Evolutionary conservation across 2,888 invertebrate species (phyloP).

Genomic region (Aethes cnicana): DNA sequence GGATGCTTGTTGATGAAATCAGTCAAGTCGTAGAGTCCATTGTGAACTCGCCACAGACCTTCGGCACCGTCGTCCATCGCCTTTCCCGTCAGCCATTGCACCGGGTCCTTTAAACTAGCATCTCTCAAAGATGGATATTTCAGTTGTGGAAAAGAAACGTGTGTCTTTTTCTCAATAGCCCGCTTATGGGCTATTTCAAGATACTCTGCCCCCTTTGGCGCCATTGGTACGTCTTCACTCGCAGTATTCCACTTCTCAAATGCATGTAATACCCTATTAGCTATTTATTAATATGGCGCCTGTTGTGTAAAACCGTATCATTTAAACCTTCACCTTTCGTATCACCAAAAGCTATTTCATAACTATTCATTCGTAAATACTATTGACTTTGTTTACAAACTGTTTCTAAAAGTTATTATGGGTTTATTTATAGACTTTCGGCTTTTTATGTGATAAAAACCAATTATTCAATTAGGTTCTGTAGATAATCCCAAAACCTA

Average conservation of each 20-base stretch:
- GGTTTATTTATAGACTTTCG: no score
- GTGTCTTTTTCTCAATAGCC: slow-evolving; percentile 61
- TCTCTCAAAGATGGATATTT: slow-evolving; percentile 78
- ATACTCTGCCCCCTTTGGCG: slow-evolving; percentile 52
- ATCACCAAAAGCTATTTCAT: background rate
- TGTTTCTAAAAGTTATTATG: background rate
- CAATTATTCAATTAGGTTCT: no score
- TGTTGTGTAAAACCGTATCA: background rate
- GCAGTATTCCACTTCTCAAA: background rate
- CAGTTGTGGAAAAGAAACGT: slow-evolving; percentile 79
- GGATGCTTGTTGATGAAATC: slow-evolving; percentile 91
- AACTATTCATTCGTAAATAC: background rate
- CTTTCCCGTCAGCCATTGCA: slow-evolving; percentile 85
- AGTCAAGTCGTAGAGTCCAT: slow-evolving; percentile 92
- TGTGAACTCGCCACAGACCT: slow-evolving; percentile 89
- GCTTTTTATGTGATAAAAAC: no score
- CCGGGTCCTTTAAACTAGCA: slow-evolving; percentile 63
- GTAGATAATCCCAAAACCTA: no score
- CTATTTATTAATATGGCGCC: background rate
- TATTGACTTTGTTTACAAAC: background rate
- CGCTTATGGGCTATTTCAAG: slow-evolving; percentile 52
- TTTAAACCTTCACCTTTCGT: slow-evolving; percentile 10
- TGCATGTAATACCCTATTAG: background rate
- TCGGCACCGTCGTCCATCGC: slow-evolving; percentile 87
- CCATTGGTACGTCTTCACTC: slow-evolving; percentile 43